Evolutionary conservation across 2,113 vertebrate species (phyloP), one percentile per base, ranked within the genome.

Genomic region (Anolis sagrei): DNA sequence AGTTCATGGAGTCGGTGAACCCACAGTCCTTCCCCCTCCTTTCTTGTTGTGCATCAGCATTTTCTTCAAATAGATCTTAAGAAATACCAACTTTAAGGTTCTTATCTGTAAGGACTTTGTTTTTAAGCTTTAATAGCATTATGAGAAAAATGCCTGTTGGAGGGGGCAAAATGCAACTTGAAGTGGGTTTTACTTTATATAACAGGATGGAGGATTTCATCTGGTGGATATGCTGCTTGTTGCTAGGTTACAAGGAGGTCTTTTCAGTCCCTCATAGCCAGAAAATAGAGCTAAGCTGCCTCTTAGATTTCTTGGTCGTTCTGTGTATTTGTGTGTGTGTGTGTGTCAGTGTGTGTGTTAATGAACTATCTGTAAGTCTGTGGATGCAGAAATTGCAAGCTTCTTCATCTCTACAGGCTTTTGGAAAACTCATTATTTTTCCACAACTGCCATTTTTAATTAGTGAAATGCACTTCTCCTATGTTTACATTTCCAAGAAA

Each of bases 221-320:
- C 88, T 85, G 92, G 77, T 64, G 84, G 89, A 82, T 89, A 87
- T 85, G 73, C 85, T 91, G 88, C 86, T 90, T 90, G 96, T 97
- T 97, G 96, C 96, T 97, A 95, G 92, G 95, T 93, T 95, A 96
- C 96, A 79, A 76, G 49, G 77, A 94, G 87, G 87, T 82, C 91
- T 89, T 90, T 86, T 90, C 27, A 82, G 72, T 86, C 74, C 89
- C 89, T 87, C 88, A 73, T 7, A 90, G 73, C 87, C 92, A 81
- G 90, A 95, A 93, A 91, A 93, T 91, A 85, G 87, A 88, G 92
- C 74, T 93, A 93, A 95, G 94, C 92, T 93, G 91, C 86, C 91
- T 0, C 14, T 85, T 86, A 89, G 78, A 90, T 93, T 90, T 94
- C 86, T 94, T 70, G 77, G 88, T 92, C 79, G 82, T 92, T 93